Conservation (phyloP, 2,797 vertebrate genomes). For the Enteromius trimaculatus region DNA sequence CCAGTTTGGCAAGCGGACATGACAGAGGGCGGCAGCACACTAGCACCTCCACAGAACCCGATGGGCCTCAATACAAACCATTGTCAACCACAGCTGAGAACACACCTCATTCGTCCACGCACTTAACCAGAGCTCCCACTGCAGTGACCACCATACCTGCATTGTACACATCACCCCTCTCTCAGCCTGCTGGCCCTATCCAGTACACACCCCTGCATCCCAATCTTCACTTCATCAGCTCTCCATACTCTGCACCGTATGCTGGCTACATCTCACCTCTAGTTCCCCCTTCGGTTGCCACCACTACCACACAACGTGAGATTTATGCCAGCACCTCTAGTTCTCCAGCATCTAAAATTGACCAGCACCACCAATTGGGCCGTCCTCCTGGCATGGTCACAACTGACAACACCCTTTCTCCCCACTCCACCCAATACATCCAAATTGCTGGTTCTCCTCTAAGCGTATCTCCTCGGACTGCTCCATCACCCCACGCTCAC, state of each 20-base stretch:
- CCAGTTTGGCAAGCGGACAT: constrained; percentile 79
- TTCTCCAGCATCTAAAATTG: constrained; percentile 81
- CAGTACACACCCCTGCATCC: constrained; percentile 92
- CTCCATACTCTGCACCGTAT: constrained; percentile 88
- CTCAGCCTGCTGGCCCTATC: constrained; percentile 84
- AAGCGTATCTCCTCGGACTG: constrained; percentile 75
- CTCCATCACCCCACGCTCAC: constrained; percentile 83
- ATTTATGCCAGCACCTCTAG: constrained; percentile 79
- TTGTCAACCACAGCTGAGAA: constrained; percentile 81
- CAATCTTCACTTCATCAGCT: constrained; percentile 92
- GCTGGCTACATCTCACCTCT: constrained; percentile 91
- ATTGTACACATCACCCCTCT: constrained; percentile 84
- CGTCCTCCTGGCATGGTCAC: constrained; percentile 82
- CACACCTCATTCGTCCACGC: constrained; percentile 60
- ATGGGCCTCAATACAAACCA: constrained; percentile 86
- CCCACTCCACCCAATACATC: constrained; percentile 82
- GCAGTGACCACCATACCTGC: constrained; percentile 85
- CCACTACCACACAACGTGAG: constrained; percentile 85
- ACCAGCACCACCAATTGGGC: constrained; percentile 82
- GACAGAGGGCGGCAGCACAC: constrained; percentile 70
- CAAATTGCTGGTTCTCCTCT: constrained; percentile 86
- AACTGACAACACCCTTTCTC: constrained; percentile 72
- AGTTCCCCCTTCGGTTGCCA: constrained; percentile 84
- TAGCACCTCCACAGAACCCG: constrained; percentile 72
- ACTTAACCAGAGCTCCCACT: constrained; percentile 69